Evolutionary conservation across 2,888 invertebrate genomes (phyloP).

Genomic region (Drosophila kokeensis): DNA sequence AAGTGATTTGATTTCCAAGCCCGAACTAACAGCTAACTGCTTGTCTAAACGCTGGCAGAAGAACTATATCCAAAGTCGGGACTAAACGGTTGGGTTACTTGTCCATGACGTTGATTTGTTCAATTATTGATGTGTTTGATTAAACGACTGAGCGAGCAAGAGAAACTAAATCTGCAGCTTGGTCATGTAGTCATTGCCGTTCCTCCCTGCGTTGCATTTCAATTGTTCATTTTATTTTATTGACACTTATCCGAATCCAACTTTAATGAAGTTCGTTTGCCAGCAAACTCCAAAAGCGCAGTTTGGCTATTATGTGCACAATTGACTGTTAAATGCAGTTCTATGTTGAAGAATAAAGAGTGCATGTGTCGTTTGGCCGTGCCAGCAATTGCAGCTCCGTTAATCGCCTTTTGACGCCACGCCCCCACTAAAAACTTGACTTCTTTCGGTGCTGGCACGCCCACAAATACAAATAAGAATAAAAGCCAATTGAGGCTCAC

Average conservation of each 20-base stretch:
- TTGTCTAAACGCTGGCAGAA: constrained; percentile 10
- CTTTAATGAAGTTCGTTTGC: constrained; percentile 48
- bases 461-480: constrained; percentile 50
- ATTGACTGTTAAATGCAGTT: constrained; percentile 65
- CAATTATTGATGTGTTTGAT: constrained; percentile 78
- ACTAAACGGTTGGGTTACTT: constrained; percentile 27
- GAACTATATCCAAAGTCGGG: constrained; percentile 5
- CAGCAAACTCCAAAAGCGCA: constrained; percentile 4
- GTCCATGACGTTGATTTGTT: constrained; percentile 64
- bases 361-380: constrained; percentile 25
- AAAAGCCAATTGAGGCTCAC: constrained; percentile 29
- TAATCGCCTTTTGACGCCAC: constrained; percentile 5
- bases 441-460: constrained; percentile 5
- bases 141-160: constrained; percentile 56
- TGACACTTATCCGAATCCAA: constrained; percentile 52
- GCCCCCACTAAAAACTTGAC: constrained; percentile 9
- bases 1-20: constrained; percentile 69
- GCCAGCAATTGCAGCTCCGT: constrained; percentile 8
- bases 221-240: constrained; percentile 27
- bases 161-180: constrained; percentile 1
- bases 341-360: constrained; percentile 33
- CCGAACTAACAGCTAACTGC: constrained; percentile 16
- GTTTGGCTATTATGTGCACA: constrained; percentile 49
- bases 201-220: neutral
- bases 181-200: constrained; percentile 4